A percentile compares a stretch with the other conserved stretches of the same genome.
These are phyloP conservation scores for Nephrotoma appendiculata DNA, from an alignment of 2,888 invertebrate genomes.

Conservation along the genomic window DNA sequence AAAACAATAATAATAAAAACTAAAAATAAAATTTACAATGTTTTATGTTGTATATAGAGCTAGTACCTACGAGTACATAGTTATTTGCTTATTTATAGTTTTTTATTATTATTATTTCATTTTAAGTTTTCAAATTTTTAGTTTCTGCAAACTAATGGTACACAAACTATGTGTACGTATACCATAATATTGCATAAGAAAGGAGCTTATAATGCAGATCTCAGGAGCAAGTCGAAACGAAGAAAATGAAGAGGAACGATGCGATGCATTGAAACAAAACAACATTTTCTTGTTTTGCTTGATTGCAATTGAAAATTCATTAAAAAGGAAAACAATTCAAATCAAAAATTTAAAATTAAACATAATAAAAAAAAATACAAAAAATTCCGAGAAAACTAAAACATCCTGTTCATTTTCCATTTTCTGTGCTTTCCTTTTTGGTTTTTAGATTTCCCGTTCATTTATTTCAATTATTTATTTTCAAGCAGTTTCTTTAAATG, in stretches of 20 bases:
- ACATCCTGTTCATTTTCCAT: background rate
- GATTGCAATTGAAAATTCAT: background rate
- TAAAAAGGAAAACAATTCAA: background rate
- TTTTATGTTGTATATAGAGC: background rate
- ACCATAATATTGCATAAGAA: background rate
- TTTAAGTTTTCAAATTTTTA: background rate
- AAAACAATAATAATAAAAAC: background rate
- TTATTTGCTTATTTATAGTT: background rate
- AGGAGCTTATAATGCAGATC: background rate
- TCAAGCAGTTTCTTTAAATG: background rate
- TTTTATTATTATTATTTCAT: background rate
- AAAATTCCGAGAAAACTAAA: background rate
- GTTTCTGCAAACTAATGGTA: background rate
- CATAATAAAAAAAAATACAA: too few relatives aligned
- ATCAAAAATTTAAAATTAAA: background rate
- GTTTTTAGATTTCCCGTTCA: background rate
- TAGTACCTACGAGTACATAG: too few relatives aligned
- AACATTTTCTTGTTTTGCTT: background rate
- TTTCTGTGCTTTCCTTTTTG: background rate
- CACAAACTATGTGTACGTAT: background rate
- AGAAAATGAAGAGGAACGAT: background rate
- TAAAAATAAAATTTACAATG: background rate
- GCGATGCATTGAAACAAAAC: background rate
- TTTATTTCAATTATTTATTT: background rate
- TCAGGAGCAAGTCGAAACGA: background rate